A percentile compares a stretch with the other conserved stretches of the same genome.
Evolutionary conservation across 1,140 invertebrate genomes (phyloP).

Genomic region (Saccostrea echinata): DNA sequence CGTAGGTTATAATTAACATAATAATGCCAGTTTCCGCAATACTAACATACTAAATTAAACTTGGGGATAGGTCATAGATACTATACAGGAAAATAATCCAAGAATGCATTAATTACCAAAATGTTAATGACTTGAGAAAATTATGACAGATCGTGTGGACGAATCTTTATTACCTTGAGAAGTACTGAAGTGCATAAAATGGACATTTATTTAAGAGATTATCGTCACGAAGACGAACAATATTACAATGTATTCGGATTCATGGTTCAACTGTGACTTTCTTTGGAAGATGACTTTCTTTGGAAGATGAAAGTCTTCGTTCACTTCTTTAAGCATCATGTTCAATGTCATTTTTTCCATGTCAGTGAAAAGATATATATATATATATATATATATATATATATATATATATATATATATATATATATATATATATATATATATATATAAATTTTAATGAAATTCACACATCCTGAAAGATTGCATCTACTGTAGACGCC

Average conservation of each 20-base stretch:
- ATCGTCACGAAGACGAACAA: background rate
- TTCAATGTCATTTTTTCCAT: too few relatives aligned
- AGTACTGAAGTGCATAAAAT: slow-evolving; percentile 7
- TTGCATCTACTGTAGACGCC: too few relatives aligned
- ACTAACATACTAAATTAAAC: slow-evolving; percentile 25
- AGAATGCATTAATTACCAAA: slow-evolving; percentile 31
- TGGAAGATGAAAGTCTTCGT: background rate
- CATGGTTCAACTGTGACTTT: background rate
- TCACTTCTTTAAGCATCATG: too few relatives aligned
- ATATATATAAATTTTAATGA: too few relatives aligned
- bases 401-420: too few relatives aligned
- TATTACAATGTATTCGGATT: background rate
- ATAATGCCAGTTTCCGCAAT: slow-evolving; percentile 18
- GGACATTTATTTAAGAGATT: slow-evolving; percentile 15
- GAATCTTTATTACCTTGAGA: slow-evolving; percentile 19
- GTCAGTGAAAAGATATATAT: too few relatives aligned
- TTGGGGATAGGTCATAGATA: slow-evolving; percentile 11
- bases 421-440: too few relatives aligned
- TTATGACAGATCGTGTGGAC: slow-evolving; percentile 18
- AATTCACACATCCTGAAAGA: too few relatives aligned
- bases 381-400: too few relatives aligned
- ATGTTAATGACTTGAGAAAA: slow-evolving; percentile 16
- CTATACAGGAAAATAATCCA: background rate
- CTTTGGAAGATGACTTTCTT: background rate
- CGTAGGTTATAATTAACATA: slow-evolving; percentile 1